These are phyloP conservation scores for Mastacembelus armatus DNA, from an alignment of 2,797 vertebrate species.

Conservation along the genomic window DNA sequence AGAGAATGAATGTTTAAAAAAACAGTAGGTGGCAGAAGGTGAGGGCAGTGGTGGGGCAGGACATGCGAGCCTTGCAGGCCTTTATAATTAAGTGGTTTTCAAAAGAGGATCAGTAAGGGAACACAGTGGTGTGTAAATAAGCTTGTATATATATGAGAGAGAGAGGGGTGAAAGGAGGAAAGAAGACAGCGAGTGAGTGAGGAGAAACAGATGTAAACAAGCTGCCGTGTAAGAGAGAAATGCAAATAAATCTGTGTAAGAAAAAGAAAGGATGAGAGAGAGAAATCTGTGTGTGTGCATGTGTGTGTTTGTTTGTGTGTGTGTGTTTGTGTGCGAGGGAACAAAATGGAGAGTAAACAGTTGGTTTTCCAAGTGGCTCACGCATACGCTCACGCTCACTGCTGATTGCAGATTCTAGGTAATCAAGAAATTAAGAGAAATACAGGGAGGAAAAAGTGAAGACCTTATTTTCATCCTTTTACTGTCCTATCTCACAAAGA, in stretches of 20 bases:
- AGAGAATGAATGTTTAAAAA: conserved; percentile 17
- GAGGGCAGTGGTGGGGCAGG: conserved; percentile 5
- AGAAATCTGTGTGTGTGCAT: too few species aligned
- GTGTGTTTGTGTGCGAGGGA: conserved; percentile 6
- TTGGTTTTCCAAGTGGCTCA: conserved; percentile 56
- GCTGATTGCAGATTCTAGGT: conserved; percentile 39
- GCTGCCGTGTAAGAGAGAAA: conserved; percentile 52
- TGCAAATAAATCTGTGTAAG: conserved; percentile 59
- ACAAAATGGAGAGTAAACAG: conserved; percentile 48
- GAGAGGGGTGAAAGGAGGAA: neutral
- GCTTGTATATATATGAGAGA: conserved; percentile 34
- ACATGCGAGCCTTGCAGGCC: conserved; percentile 50
- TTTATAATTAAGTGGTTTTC: conserved; percentile 76
- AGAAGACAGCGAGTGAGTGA: conserved; percentile 17
- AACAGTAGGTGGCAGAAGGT: conserved; percentile 23
- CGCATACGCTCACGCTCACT: too few species aligned
- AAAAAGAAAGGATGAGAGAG: conserved; percentile 23
- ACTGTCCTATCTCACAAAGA: neutral
- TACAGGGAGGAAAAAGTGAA: conserved; percentile 15
- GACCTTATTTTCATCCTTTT: too few species aligned
- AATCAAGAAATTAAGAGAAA: conserved; percentile 33
- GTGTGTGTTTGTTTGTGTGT: too few species aligned
- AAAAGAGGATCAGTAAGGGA: conserved; percentile 64
- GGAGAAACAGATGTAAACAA: conserved; percentile 63
- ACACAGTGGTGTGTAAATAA: conserved; percentile 66